Percentiles rank a stretch among this genome's conserved stretches.
These are phyloP conservation scores for Amiota minor DNA, from an alignment of 2,888 invertebrate species.

Conservation along the genomic window DNA sequence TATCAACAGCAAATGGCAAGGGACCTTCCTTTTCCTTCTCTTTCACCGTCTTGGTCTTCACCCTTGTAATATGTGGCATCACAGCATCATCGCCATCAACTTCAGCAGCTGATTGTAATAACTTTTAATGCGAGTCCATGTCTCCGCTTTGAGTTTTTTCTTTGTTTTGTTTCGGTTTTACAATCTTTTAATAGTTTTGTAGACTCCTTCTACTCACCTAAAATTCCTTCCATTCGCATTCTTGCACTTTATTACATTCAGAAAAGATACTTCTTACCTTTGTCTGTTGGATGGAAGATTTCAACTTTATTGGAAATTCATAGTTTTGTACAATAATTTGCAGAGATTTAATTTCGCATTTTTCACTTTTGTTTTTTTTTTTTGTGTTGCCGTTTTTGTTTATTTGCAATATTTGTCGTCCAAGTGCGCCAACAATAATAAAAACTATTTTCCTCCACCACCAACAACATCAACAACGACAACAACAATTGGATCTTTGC, in stretches of 20 bases:
- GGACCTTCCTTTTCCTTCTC: background rate
- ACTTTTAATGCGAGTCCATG: slow-evolving; percentile 20
- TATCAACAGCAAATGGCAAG: slow-evolving; percentile 22
- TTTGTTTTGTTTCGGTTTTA: slow-evolving; percentile 14
- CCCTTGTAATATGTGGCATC: background rate
- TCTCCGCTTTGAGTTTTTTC: slow-evolving; percentile 10
- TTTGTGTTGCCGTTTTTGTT: slow-evolving; percentile 16
- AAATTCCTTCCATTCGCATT: too few species aligned
- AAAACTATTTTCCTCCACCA: background rate
- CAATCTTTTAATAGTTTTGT: slow-evolving; percentile 57
- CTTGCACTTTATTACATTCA: too few species aligned
- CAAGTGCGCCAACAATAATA: slow-evolving; percentile 57
- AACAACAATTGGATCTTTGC: background rate
- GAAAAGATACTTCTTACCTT: too few species aligned
- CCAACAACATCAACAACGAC: background rate
- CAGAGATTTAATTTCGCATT: slow-evolving; percentile 62
- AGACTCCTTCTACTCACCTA: background rate
- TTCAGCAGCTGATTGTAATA: slow-evolving; percentile 21
- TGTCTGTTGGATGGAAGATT: too few species aligned
- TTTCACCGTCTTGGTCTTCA: background rate
- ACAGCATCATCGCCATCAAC: background rate
- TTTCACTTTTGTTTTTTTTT: slow-evolving; percentile 37
- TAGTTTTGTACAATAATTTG: slow-evolving; percentile 48
- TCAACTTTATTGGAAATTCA: too few species aligned
- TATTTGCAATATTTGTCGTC: slow-evolving; percentile 67